These are phyloP conservation scores for Gambusia affinis DNA, from an alignment of 2,113 vertebrate genomes.

Conservation along the genomic window DNA sequence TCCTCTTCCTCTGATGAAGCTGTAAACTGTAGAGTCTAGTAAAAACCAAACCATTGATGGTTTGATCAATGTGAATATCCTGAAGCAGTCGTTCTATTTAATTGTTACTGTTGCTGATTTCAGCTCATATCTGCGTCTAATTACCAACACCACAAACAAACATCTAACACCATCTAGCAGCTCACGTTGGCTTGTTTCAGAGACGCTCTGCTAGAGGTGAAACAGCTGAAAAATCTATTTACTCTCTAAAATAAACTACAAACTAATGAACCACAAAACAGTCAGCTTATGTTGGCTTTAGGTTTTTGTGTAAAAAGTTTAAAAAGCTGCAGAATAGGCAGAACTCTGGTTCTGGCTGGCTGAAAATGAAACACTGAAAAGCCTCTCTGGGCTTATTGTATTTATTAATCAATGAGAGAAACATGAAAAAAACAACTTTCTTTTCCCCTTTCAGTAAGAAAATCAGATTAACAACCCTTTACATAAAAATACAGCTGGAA, in stretches of 20 bases:
- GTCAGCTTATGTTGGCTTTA: background rate
- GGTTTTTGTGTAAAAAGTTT: background rate
- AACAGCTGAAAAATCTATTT: background rate
- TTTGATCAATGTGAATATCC: too few relatives aligned
- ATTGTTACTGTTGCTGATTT: background rate
- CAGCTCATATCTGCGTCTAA: slow-evolving; percentile 44
- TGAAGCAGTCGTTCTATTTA: slow-evolving; percentile 52
- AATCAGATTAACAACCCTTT: background rate
- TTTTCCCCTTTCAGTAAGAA: background rate
- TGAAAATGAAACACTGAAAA: background rate
- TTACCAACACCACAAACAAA: slow-evolving; percentile 55
- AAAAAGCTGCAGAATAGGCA: background rate
- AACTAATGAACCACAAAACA: slow-evolving; percentile 14
- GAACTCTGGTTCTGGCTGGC: background rate
- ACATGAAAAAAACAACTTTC: background rate
- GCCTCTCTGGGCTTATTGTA: background rate
- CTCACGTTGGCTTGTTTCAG: slow-evolving; percentile 6
- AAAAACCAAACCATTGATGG: too few relatives aligned
- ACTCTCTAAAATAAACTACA: background rate
- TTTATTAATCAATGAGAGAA: background rate
- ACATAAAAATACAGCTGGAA: background rate
- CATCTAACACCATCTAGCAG: slow-evolving; percentile 35
- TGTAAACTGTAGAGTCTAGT: too few relatives aligned
- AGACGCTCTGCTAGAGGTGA: background rate
- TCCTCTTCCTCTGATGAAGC: too few relatives aligned